Percentiles rank a stretch among this genome's conserved stretches.
Evolutionary conservation across 2,113 vertebrate genomes (phyloP).

Genomic region (Glareola pratincola): DNA sequence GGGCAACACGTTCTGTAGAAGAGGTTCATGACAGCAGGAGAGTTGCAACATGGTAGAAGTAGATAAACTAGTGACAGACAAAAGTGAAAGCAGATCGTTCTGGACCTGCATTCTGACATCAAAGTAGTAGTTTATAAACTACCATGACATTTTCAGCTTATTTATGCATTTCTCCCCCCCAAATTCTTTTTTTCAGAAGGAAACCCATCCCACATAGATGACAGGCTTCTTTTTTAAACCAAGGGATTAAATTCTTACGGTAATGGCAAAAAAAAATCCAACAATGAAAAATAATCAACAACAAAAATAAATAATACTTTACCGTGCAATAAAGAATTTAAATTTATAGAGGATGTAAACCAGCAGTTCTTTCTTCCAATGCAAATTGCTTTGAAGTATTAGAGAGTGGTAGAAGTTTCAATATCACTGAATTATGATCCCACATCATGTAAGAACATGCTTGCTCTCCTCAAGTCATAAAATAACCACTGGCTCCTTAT

Average conservation of each 20-base stretch:
- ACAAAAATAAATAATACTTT: not conserved
- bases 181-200: not conserved
- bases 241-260: not conserved
- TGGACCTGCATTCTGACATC: not conserved
- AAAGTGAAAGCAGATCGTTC: not conserved
- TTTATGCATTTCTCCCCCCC: not conserved
- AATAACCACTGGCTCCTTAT: not conserved
- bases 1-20: not conserved
- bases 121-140: not conserved
- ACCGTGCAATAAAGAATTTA: not conserved
- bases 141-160: not conserved
- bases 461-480: not conserved
- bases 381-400: not conserved
- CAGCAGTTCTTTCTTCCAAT: not conserved
- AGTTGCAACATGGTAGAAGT: accelerated
- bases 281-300: not conserved
- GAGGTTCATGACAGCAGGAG: not conserved
- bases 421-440: not conserved
- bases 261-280: not conserved
- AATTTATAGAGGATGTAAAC: not conserved
- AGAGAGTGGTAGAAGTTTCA: not conserved
- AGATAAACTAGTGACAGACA: not conserved
- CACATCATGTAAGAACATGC: not conserved
- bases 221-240: not conserved
- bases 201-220: not conserved